phyloP scores from a whole-genome alignment of 2,113 vertebrate genomes.

The Bufo gargarizans region DNA sequence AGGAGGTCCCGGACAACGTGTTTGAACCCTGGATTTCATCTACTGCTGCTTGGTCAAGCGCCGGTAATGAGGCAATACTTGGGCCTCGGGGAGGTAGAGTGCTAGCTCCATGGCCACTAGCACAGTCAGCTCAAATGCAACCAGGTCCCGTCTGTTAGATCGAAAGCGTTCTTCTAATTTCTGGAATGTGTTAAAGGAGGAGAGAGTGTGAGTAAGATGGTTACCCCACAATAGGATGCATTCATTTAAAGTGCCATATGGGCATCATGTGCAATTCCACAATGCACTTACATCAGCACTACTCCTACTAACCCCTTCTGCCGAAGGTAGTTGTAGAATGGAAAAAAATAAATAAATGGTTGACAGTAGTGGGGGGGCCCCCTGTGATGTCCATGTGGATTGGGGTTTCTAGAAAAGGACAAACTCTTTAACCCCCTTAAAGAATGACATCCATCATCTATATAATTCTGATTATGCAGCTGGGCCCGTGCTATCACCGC shows the following conservation, averaged over 20 bases:
- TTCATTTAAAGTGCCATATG: too few relatives aligned
- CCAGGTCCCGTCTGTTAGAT: conserved; percentile 90
- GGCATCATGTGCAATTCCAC: too few relatives aligned
- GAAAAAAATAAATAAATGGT: too few relatives aligned
- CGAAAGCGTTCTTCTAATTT: conserved; percentile 96
- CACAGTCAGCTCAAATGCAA: conserved; percentile 93
- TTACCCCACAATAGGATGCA: background rate
- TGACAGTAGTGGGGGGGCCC: too few relatives aligned
- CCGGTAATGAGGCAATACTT: conserved; percentile 94
- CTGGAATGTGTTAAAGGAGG: conserved; percentile 66
- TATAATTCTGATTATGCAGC: too few relatives aligned
- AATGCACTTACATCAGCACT: too few relatives aligned
- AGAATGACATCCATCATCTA: too few relatives aligned
- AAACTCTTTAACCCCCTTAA: too few relatives aligned
- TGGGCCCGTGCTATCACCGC: too few relatives aligned
- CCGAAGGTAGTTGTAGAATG: too few relatives aligned
- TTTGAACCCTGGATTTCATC: conserved; percentile 57
- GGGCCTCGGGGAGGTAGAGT: conserved; percentile 91
- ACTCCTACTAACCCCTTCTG: background rate
- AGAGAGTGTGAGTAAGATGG: background rate
- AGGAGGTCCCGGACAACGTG: background rate
- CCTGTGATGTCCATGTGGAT: background rate
- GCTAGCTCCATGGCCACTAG: conserved; percentile 97
- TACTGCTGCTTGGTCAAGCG: conserved; percentile 87
- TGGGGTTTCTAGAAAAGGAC: background rate